Conservation (phyloP, 1,140 invertebrate species). For the Drosophila sulfurigaster region DNA sequence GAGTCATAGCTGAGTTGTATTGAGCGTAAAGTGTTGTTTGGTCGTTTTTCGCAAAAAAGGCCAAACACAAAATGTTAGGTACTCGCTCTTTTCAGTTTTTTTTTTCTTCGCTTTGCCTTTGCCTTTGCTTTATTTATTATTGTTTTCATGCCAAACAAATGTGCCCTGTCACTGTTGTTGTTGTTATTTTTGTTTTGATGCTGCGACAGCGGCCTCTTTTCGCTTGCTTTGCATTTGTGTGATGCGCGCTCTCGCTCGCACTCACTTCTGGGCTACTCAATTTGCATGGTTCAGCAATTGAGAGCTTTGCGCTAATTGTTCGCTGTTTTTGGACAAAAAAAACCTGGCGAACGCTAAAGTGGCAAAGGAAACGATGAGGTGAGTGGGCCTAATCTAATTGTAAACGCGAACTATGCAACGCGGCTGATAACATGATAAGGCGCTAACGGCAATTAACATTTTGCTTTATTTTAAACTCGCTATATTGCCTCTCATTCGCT, state of each 20-base stretch:
- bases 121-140: slow-evolving; percentile 58
- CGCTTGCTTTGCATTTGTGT: slow-evolving; percentile 32
- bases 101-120: slow-evolving; percentile 30
- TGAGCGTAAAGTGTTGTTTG: slow-evolving; percentile 26
- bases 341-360: slow-evolving; percentile 28
- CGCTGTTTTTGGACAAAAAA: slow-evolving; percentile 48
- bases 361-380: slow-evolving; percentile 3
- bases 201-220: slow-evolving; percentile 1
- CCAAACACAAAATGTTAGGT: slow-evolving; percentile 27
- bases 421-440: slow-evolving; percentile 53
- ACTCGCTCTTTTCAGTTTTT: slow-evolving; percentile 20
- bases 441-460: slow-evolving; percentile 36
- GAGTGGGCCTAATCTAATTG: slow-evolving; percentile 41
- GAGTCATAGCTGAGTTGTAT: slow-evolving; percentile 13
- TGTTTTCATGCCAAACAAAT: slow-evolving; percentile 73
- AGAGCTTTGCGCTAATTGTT: slow-evolving; percentile 59
- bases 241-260: slow-evolving; percentile 17
- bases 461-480: slow-evolving; percentile 10
- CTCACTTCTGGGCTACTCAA: slow-evolving; percentile 29
- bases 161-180: slow-evolving; percentile 28
- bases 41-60: slow-evolving; percentile 2
- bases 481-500: background rate
- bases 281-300: slow-evolving; percentile 53
- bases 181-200: slow-evolving; percentile 24
- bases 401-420: slow-evolving; percentile 54